These are phyloP conservation scores for Macrochelys suwanniensis DNA, from an alignment of 2,797 vertebrate species.

Conservation along the genomic window DNA sequence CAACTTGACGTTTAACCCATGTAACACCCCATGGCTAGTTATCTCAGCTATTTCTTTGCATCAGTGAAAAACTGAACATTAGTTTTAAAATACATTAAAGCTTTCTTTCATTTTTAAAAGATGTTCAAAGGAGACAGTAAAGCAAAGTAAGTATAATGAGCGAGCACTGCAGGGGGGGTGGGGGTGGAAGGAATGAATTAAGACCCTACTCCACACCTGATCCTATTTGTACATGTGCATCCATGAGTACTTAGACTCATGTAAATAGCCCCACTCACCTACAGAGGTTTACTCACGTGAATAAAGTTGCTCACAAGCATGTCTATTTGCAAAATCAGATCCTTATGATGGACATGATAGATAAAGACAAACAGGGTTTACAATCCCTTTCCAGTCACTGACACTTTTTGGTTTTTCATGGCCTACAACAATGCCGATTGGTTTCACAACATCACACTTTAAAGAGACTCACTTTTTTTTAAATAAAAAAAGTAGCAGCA, in stretches of 20 bases:
- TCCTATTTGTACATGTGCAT: not conserved
- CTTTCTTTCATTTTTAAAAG: not conserved
- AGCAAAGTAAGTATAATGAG: not conserved
- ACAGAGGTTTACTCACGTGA: rapidly evolving
- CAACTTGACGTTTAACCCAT: not conserved
- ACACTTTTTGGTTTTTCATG: not conserved
- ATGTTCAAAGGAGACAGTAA: not conserved
- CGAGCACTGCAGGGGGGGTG: not conserved
- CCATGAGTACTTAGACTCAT: not conserved
- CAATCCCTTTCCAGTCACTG: not conserved
- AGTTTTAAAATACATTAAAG: not conserved
- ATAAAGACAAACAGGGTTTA: not conserved
- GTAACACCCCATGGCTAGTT: not conserved
- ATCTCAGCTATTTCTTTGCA: not conserved
- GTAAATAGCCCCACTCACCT: not conserved
- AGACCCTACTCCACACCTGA: not conserved
- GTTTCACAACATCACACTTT: not conserved
- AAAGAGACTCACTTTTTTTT: not conserved
- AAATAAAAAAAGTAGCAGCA: not conserved
- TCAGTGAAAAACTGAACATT: not conserved
- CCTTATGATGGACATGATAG: rapidly evolving
- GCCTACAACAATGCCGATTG: not conserved
- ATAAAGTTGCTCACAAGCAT: not conserved
- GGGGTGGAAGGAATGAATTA: not conserved
- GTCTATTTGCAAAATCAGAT: rapidly evolving